Base-by-base conservation (phyloP, 2,113 vertebrate species). In the Maccullochella peelii region DNA sequence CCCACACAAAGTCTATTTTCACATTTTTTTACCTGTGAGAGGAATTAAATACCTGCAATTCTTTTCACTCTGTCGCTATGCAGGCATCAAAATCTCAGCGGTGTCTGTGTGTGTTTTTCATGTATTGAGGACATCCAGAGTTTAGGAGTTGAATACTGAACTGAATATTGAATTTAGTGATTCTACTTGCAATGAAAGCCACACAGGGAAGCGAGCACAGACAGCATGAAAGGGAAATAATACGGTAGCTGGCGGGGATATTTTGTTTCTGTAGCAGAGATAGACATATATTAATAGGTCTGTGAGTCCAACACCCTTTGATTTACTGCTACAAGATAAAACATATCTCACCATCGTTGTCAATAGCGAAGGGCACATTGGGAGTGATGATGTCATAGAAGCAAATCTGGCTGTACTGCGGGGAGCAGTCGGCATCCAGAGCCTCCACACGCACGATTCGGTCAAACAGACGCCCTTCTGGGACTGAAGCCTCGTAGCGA, bases 321-420 rank as follows among this genome's bases (percentile, higher is more conserved):
- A 66, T 61, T 86, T 55, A 57, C 25, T 69, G 27, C 67, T 16
- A 7, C 47, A 55, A 82, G 42, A 73, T 61, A 47, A 79, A 70
- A 63, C 58, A 47, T 25, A 50, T 77, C 97, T 96, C 92, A 99
- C 98, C 98, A 0, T 99, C 98, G 0, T 99, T 99, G 95, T 99
- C 98, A 2, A 99, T 98, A 83, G 98, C 96, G 70, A 99, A 99
- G 86, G 98, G 98, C 61, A 98, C 97, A 9, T 98, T 99, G 27
- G 98, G 97, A 0, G 98, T 99, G 82, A 99, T 96, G 94, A 99
- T 99, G 95, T 99, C 97, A 1, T 99, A 99, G 96, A 99, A 99
- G 96, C 98, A 99, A 88, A 99, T 99, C 94, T 99, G 98, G 95
- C 98, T 99, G 94, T 99, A 99, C 93, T 99, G 98, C 0, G 98